Percentiles rank a stretch among this genome's conserved stretches.
Conservation (phyloP, 2,797 vertebrate genomes). For the Gambusia yucatana region DNA sequence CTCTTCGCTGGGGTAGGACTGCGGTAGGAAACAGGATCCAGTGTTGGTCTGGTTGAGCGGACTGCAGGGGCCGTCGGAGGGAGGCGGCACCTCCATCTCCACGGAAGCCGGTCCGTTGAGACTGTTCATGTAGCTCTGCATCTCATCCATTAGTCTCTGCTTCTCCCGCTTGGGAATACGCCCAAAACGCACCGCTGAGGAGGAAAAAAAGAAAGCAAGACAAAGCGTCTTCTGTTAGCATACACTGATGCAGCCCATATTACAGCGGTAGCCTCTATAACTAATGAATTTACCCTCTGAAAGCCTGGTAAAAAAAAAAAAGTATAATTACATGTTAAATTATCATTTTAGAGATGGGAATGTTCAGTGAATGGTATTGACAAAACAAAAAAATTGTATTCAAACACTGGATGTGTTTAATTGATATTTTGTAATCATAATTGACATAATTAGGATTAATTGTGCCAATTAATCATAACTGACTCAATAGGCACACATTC, state of each 20-base stretch:
- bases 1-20: slow-evolving; percentile 77
- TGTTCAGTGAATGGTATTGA: slow-evolving; percentile 4
- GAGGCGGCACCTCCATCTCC: slow-evolving; percentile 76
- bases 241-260: not conserved
- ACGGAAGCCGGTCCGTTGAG: slow-evolving; percentile 80
- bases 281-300: not conserved
- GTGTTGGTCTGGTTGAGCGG: slow-evolving; percentile 69
- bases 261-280: slow-evolving; percentile 3
- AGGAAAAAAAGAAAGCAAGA: slow-evolving; percentile 10
- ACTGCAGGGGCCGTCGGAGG: slow-evolving; percentile 67
- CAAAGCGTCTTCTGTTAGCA: slow-evolving; percentile 42
- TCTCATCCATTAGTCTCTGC: slow-evolving; percentile 85
- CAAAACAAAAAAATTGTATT: not conserved
- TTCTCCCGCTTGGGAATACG: slow-evolving; percentile 87
- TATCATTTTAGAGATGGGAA: not conserved
- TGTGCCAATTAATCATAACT: not conserved
- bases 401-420: not conserved
- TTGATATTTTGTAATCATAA: not conserved
- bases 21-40: slow-evolving; percentile 57
- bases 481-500: not conserved
- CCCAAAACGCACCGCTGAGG: slow-evolving; percentile 85
- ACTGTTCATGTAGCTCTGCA: slow-evolving; percentile 87
- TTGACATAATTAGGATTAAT: not conserved
- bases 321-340: not conserved
- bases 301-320: not conserved